Evolutionary conservation across 2,888 invertebrate species (phyloP).

Genomic region (Cryptocephalus moraei): DNA sequence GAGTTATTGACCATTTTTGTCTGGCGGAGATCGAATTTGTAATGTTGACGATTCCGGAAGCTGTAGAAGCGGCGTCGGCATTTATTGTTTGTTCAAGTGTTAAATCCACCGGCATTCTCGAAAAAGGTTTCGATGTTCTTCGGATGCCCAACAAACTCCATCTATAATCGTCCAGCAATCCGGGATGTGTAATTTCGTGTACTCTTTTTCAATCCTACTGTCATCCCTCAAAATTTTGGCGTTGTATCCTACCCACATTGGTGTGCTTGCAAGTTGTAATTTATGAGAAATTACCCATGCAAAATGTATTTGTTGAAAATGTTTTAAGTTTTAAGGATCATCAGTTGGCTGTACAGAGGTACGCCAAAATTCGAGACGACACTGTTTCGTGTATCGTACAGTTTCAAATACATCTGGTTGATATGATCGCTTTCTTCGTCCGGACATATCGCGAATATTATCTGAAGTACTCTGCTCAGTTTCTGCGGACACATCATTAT

Average conservation of each 20-base stretch:
- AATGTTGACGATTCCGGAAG: conserved; percentile 17
- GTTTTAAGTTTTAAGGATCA: conserved; percentile 3
- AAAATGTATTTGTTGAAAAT: conserved; percentile 5
- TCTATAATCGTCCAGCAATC: conserved; percentile 7
- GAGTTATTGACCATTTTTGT: conserved; percentile 15
- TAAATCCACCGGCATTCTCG: conserved; percentile 17
- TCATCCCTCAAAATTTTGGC: conserved; percentile 6
- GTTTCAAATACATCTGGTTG: conserved; percentile 9
- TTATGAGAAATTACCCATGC: conserved; percentile 9
- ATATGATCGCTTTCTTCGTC: neutral
- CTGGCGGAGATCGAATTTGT: conserved; percentile 17
- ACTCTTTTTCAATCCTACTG: conserved; percentile 13
- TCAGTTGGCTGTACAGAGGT: conserved; percentile 6
- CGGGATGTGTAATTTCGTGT: conserved; percentile 12
- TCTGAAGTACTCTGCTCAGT: conserved; percentile 2
- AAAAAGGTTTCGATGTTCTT: conserved; percentile 13
- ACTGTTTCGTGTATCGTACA: conserved; percentile 8
- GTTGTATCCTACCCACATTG: conserved; percentile 9
- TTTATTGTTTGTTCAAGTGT: conserved; percentile 14
- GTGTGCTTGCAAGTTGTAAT: conserved; percentile 4
- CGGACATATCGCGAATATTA: neutral
- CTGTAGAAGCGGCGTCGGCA: conserved; percentile 12
- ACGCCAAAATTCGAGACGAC: conserved; percentile 11
- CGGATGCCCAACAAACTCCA: conserved; percentile 7
- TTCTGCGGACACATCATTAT: conserved; percentile 10